Percentiles rank a stretch among this genome's conserved stretches.
Conservation (phyloP, 2,888 invertebrate genomes). For the Epistrophe eligans region DNA sequence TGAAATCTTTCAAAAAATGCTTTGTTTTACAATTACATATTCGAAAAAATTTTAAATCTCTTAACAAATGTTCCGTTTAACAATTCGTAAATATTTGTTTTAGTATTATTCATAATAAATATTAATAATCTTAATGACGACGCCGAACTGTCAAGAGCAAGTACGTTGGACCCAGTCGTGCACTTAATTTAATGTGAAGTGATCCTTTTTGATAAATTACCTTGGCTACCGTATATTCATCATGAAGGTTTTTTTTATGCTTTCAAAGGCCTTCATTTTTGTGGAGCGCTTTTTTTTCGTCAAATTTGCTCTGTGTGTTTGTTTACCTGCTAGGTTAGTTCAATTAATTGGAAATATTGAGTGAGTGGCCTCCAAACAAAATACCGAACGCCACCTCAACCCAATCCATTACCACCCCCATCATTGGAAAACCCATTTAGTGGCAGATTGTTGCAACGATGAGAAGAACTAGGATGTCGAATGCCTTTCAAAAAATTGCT, state of each 20-base stretch:
- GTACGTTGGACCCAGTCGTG: not conserved
- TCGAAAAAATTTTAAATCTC: too few relatives aligned
- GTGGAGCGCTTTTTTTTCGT: constrained; percentile 45
- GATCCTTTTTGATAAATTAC: constrained; percentile 74
- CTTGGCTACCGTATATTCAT: constrained; percentile 61
- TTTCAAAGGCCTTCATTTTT: constrained; percentile 52
- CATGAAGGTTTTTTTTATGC: constrained; percentile 54
- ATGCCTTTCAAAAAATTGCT: constrained; percentile 40
- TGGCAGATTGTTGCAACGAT: constrained; percentile 30
- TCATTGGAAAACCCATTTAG: constrained; percentile 63
- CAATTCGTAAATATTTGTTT: too few relatives aligned
- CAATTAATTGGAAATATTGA: constrained; percentile 76
- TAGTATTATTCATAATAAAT: too few relatives aligned
- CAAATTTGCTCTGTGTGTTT: constrained; percentile 53
- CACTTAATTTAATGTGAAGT: constrained; percentile 50
- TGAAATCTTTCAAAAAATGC: too few relatives aligned
- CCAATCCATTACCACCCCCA: constrained; percentile 40
- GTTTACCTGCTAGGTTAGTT: constrained; percentile 72
- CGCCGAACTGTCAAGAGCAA: not conserved
- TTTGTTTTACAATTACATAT: too few relatives aligned
- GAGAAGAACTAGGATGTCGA: constrained; percentile 20
- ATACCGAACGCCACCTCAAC: constrained; percentile 33
- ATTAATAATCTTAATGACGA: too few relatives aligned
- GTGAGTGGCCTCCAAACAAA: constrained; percentile 71
- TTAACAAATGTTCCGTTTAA: too few relatives aligned